phyloP scores from a whole-genome alignment of 2,113 vertebrate genomes.

The Callipepla squamata region DNA sequence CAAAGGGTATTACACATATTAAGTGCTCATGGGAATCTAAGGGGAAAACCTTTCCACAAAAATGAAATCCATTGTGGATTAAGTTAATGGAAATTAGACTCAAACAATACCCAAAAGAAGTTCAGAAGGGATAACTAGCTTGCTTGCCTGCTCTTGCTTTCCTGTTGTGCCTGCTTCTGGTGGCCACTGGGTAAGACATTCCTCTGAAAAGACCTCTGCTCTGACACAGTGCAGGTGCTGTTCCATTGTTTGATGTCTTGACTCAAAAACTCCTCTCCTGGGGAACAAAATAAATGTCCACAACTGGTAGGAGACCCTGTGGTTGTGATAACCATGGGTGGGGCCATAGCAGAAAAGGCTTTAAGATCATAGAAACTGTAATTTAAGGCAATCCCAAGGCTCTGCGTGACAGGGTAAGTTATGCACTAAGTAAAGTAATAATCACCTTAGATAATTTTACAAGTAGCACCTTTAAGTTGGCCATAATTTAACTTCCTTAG shows the following conservation, averaged over 20 bases:
- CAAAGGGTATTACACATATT: neutral
- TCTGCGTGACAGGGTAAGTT: neutral
- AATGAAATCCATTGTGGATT: neutral
- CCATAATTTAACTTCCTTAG: neutral
- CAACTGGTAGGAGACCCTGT: neutral
- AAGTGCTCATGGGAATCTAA: neutral
- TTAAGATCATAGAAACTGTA: neutral
- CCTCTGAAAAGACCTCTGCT: neutral
- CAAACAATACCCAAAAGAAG: neutral
- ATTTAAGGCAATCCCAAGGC: neutral
- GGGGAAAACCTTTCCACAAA: neutral
- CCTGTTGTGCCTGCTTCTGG: neutral
- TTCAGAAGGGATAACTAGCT: neutral
- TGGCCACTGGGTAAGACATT: neutral
- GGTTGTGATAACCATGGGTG: neutral
- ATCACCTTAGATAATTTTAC: neutral
- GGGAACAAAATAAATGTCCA: neutral
- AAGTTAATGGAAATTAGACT: neutral
- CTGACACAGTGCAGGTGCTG: neutral
- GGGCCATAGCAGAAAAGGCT: neutral
- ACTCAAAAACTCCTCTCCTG: neutral
- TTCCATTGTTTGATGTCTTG: neutral
- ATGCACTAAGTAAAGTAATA: neutral
- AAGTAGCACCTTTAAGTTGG: neutral
- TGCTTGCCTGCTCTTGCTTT: neutral